phyloP scores from a whole-genome alignment of 2,888 invertebrate species.

The Leptothorax acervorum region DNA sequence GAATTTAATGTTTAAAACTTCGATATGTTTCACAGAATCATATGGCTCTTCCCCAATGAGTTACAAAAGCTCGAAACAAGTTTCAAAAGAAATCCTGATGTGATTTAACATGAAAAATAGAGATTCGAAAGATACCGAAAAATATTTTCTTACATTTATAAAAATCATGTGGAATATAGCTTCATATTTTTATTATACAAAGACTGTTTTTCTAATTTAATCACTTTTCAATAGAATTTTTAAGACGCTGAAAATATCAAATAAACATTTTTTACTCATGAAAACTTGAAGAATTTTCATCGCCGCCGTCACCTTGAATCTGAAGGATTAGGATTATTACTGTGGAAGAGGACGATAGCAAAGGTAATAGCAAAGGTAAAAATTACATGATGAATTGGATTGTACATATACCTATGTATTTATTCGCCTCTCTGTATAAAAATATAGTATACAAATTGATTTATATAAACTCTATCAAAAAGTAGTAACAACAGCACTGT shows the following conservation, averaged over 20 bases:
- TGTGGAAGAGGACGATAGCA: neutral
- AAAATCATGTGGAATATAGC: neutral
- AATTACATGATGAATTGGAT: neutral
- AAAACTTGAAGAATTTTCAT: neutral
- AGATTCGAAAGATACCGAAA: neutral
- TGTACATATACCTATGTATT: slow-evolving; percentile 31
- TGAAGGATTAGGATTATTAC: neutral
- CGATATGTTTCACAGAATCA: neutral
- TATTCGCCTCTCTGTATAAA: slow-evolving; percentile 28
- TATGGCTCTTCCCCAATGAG: neutral
- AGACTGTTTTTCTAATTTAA: neutral
- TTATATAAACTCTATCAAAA: slow-evolving; percentile 33
- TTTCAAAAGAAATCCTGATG: neutral
- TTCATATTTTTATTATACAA: slow-evolving; percentile 4
- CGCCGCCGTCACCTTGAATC: neutral
- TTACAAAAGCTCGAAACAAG: neutral
- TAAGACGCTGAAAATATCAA: neutral
- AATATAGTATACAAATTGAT: slow-evolving; percentile 44
- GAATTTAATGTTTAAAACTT: neutral
- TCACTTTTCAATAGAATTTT: neutral
- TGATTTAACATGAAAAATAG: neutral
- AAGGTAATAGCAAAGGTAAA: neutral
- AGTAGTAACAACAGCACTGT: slow-evolving; percentile 19
- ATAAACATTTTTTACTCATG: neutral
- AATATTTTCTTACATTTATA: neutral